Conservation (phyloP, 2,113 vertebrate genomes). For the Catharus minimus region DNA sequence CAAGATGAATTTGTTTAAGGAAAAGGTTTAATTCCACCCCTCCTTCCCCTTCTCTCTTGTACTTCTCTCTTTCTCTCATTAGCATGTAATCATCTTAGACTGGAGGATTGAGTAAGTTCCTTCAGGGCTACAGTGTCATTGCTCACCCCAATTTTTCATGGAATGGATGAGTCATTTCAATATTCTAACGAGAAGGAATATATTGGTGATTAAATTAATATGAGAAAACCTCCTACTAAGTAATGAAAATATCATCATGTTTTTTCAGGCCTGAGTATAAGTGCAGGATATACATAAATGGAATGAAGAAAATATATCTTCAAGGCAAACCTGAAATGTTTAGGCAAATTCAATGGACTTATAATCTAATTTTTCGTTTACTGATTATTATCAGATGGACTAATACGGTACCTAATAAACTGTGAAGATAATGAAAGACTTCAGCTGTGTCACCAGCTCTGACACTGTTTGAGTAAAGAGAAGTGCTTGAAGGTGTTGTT, state of each 20-base stretch:
- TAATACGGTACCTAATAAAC: background rate
- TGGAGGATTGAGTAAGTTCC: background rate
- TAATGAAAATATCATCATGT: background rate
- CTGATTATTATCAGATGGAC: slow-evolving; percentile 44
- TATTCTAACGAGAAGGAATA: background rate
- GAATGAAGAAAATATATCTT: slow-evolving; percentile 14
- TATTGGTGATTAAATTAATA: background rate
- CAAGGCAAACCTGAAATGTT: background rate
- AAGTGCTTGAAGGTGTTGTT: slow-evolving; percentile 15
- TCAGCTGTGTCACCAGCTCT: background rate
- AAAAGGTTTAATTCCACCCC: background rate
- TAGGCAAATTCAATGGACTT: background rate
- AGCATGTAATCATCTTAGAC: background rate
- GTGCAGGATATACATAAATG: background rate
- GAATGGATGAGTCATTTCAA: background rate
- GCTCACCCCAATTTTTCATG: background rate
- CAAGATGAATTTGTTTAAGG: slow-evolving; percentile 22
- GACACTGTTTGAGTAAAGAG: background rate
- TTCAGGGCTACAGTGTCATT: background rate
- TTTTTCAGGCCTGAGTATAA: background rate
- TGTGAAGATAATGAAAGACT: background rate
- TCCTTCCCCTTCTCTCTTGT: background rate
- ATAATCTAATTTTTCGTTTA: slow-evolving; percentile 47
- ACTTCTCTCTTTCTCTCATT: background rate
- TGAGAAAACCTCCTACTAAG: background rate